phyloP scores from a whole-genome alignment of 64 coral and sea anemone genomes.

The Platygyra sinensis region DNA sequence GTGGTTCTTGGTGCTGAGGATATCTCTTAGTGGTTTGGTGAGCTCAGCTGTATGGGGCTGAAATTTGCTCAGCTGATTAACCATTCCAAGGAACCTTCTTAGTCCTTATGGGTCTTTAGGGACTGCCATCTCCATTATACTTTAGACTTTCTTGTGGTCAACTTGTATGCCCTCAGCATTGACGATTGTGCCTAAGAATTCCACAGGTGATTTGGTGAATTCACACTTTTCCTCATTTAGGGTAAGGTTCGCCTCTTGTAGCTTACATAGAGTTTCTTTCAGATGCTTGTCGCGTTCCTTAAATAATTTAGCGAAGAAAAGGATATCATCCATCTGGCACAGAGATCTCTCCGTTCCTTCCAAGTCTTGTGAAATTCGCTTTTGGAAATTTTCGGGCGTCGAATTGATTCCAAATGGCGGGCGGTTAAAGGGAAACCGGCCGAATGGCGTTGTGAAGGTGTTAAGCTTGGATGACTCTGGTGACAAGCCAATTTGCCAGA shows the following conservation, averaged over 20 bases:
- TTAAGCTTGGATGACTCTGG: constrained; percentile 13
- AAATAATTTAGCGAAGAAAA: constrained; percentile 17
- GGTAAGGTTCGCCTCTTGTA: constrained; percentile 34
- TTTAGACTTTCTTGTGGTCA: constrained; percentile 35
- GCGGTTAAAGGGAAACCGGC: constrained; percentile 29
- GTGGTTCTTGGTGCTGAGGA: background rate
- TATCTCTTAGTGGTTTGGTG: background rate
- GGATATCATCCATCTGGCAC: constrained; percentile 35
- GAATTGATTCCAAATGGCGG: constrained; percentile 32
- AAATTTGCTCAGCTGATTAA: constrained; percentile 7
- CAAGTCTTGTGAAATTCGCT: background rate
- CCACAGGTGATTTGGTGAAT: background rate
- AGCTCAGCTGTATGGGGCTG: background rate
- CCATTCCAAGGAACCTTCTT: constrained; percentile 34
- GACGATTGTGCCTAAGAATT: background rate
- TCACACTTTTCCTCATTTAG: constrained; percentile 44
- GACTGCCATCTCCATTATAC: constrained; percentile 23
- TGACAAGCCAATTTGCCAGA: constrained; percentile 32
- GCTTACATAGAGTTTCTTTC: constrained; percentile 5
- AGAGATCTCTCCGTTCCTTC: background rate
- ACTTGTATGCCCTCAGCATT: background rate
- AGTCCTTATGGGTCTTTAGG: background rate
- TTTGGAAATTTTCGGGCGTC: constrained; percentile 23
- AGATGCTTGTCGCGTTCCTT: constrained; percentile 17
- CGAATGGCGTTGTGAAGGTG: constrained; percentile 42